phyloP scores from a whole-genome alignment of 2,113 vertebrate species.

The Leiothrix lutea region DNA sequence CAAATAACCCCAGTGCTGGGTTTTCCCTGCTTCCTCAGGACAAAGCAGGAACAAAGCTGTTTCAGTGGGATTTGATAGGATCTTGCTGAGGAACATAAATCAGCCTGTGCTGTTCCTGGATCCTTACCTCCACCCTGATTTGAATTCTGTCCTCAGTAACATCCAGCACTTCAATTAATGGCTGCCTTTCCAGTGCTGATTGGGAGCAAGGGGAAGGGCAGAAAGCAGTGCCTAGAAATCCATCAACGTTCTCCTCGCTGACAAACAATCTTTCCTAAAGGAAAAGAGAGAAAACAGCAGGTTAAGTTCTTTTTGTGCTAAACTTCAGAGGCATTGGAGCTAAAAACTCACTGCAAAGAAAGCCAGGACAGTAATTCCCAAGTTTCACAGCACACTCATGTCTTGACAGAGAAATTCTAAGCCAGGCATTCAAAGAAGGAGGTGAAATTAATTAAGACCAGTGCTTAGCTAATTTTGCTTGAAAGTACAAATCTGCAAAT shows the following conservation, averaged over 20 bases:
- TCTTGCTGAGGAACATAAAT: not conserved
- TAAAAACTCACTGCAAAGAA: not conserved
- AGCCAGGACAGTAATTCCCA: not conserved
- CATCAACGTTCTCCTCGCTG: conserved; percentile 74
- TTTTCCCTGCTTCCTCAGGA: not conserved
- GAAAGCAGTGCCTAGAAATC: conserved; percentile 61
- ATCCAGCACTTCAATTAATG: conserved; percentile 73
- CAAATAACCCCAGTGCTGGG: not conserved
- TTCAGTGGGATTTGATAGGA: not conserved
- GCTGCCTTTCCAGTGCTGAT: not conserved
- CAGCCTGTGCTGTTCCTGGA: not conserved
- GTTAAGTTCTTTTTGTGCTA: not conserved
- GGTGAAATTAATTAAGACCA: not conserved
- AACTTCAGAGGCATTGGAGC: not conserved
- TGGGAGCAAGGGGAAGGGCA: conserved; percentile 22
- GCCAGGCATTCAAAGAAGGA: not conserved
- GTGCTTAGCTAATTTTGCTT: not conserved
- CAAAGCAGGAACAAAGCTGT: not conserved
- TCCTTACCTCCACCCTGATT: conserved; percentile 75
- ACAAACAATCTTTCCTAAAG: conserved; percentile 76
- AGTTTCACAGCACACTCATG: not conserved
- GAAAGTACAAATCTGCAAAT: not conserved
- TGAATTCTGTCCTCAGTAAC: conserved; percentile 69
- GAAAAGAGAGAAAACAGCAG: conserved; percentile 13
- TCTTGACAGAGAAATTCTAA: not conserved